A percentile compares a stretch with the other conserved stretches of the same genome.
phyloP scores from a whole-genome alignment of 2,888 invertebrate species.

The Philopedon plagiatum region DNA sequence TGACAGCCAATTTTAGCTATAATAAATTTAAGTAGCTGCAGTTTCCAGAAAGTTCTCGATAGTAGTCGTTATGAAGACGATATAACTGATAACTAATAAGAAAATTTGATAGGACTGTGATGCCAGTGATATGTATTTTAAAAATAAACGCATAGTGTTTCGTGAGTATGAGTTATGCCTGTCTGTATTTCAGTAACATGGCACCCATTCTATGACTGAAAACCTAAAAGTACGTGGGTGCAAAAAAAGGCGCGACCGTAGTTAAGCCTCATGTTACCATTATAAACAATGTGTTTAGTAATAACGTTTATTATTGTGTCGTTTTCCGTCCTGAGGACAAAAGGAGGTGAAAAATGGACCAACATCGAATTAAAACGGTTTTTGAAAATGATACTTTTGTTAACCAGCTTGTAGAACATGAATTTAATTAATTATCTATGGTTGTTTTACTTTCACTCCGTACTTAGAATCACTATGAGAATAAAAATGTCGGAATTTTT shows the following conservation, averaged over 20 bases:
- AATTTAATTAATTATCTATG: slow-evolving; percentile 28
- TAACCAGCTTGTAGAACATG: slow-evolving; percentile 42
- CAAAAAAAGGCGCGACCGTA: slow-evolving; percentile 46
- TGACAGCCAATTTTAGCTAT: slow-evolving; percentile 24
- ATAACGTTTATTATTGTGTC: slow-evolving; percentile 45
- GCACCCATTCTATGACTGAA: slow-evolving; percentile 1
- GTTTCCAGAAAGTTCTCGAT: slow-evolving; percentile 11
- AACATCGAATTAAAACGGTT: slow-evolving; percentile 36
- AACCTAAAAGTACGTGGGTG: slow-evolving; percentile 34
- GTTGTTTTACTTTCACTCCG: slow-evolving; percentile 11
- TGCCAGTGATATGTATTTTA: no score
- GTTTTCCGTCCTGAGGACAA: slow-evolving; percentile 38
- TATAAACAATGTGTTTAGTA: slow-evolving; percentile 48
- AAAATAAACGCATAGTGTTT: no score
- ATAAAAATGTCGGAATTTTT: no score
- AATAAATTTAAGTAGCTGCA: slow-evolving; percentile 20
- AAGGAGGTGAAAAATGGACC: slow-evolving; percentile 42
- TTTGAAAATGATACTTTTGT: slow-evolving; percentile 45
- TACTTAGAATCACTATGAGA: no score
- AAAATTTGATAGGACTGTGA: not conserved
- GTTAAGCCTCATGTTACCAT: slow-evolving; percentile 46
- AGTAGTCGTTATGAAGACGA: slow-evolving; percentile 14
- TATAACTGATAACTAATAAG: not conserved
- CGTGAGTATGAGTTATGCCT: no score
- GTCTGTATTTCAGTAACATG: slow-evolving; percentile 15